Percentiles rank a stretch among this genome's conserved stretches.
Conservation (phyloP, 2,797 vertebrate species). For the Ctenopoma multispine region DNA sequence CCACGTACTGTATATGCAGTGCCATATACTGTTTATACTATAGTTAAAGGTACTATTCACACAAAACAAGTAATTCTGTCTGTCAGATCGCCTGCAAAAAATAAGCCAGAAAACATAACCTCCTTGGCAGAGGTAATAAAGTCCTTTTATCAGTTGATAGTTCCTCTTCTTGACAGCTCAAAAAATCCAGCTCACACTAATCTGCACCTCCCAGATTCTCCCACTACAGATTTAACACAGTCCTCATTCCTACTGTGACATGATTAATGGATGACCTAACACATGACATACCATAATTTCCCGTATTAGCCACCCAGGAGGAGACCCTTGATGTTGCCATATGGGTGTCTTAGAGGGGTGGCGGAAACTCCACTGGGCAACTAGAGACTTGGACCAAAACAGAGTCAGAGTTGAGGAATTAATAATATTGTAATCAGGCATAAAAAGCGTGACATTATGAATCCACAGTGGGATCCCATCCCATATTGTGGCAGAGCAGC, state of each 20-base stretch:
- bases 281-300: slow-evolving; percentile 51
- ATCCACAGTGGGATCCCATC: slow-evolving; percentile 44
- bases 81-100: too few relatives aligned
- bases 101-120: too few relatives aligned
- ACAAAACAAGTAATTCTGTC: too few relatives aligned
- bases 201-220: slow-evolving; percentile 17
- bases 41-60: too few relatives aligned
- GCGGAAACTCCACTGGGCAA: slow-evolving; percentile 5
- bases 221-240: slow-evolving; percentile 3
- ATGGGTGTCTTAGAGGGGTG: slow-evolving; percentile 22
- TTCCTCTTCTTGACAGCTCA: not conserved
- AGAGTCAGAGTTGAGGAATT: slow-evolving; percentile 32
- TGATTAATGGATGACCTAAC: slow-evolving; percentile 52
- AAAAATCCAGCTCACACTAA: slow-evolving; percentile 10
- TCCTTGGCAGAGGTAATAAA: too few relatives aligned
- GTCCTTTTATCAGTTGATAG: not conserved
- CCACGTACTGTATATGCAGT: too few relatives aligned
- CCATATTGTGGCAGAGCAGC: slow-evolving; percentile 41
- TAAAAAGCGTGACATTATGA: slow-evolving; percentile 55
- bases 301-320: slow-evolving; percentile 35
- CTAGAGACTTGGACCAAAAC: slow-evolving; percentile 22
- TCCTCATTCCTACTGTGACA: slow-evolving; percentile 15
- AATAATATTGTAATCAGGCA: slow-evolving; percentile 58
- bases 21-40: too few relatives aligned
- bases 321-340: slow-evolving; percentile 38